phyloP scores from a whole-genome alignment of 2,888 invertebrate species.

The Spisula solida region DNA sequence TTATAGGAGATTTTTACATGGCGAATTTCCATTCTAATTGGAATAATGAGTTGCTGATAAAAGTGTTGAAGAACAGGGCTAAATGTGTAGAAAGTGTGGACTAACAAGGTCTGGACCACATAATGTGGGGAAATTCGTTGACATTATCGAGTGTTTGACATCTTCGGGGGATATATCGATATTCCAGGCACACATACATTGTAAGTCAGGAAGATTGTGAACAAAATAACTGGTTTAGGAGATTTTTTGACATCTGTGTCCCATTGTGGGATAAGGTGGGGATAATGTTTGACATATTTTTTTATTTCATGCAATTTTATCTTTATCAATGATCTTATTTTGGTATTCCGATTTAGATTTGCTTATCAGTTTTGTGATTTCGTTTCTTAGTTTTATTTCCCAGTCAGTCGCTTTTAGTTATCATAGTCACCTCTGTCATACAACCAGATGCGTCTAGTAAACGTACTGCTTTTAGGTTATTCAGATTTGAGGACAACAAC shows the following conservation, averaged over 20 bases:
- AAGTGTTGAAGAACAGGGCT: slow-evolving; percentile 11
- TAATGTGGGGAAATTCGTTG: too few species aligned
- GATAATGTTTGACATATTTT: background rate
- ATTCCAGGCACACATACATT: too few species aligned
- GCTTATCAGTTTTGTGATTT: background rate
- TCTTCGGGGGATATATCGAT: too few species aligned
- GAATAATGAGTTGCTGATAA: background rate
- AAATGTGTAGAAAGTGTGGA: slow-evolving; percentile 13
- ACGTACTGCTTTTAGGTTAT: background rate
- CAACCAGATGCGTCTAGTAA: background rate
- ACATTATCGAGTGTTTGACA: too few species aligned
- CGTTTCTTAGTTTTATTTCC: too few species aligned
- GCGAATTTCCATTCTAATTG: slow-evolving; percentile 36
- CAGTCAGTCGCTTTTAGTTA: too few species aligned
- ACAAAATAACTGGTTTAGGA: too few species aligned
- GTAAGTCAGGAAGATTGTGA: too few species aligned
- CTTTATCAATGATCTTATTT: too few species aligned
- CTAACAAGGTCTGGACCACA: too few species aligned
- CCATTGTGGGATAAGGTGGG: background rate
- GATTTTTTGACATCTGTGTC: background rate
- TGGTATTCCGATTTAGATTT: background rate
- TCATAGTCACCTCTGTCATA: background rate
- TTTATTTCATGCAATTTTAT: too few species aligned
- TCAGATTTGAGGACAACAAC: slow-evolving; percentile 21
- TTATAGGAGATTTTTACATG: slow-evolving; percentile 37